A percentile compares a stretch with the other conserved stretches of the same genome.
Evolutionary conservation across 2,113 vertebrate species (phyloP).

Genomic region (Catagonus wagneri): DNA sequence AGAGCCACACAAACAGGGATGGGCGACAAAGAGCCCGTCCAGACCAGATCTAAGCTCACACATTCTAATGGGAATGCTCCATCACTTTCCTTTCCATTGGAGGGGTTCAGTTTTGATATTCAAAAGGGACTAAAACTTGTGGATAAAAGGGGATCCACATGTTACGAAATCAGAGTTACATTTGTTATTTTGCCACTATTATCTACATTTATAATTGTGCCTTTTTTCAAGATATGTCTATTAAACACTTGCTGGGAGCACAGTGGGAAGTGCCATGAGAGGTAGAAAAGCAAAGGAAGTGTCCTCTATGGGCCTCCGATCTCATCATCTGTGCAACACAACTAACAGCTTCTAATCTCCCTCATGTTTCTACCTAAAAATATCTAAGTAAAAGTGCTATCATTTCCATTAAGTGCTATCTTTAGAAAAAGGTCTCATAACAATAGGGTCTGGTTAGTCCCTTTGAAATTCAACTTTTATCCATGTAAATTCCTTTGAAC

Average conservation of each 20-base stretch:
- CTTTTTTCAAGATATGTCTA: neutral
- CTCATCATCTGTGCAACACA: neutral
- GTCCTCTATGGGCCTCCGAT: neutral
- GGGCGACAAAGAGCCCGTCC: slow-evolving; percentile 33
- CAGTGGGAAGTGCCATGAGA: neutral
- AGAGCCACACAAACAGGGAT: slow-evolving; percentile 31
- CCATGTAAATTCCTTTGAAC: slow-evolving; percentile 58
- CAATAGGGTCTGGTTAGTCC: neutral
- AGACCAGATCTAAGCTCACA: neutral
- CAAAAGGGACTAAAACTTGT: slow-evolving; percentile 35
- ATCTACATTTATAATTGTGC: neutral
- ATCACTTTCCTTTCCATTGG: neutral
- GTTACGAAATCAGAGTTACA: slow-evolving; percentile 1
- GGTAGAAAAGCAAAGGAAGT: neutral
- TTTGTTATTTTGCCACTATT: neutral
- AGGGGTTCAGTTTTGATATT: slow-evolving; percentile 31
- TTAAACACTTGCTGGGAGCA: neutral
- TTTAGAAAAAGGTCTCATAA: slow-evolving; percentile 11
- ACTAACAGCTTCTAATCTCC: slow-evolving; percentile 41
- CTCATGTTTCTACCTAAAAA: neutral
- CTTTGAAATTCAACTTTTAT: slow-evolving; percentile 64
- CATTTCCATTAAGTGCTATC: slow-evolving; percentile 18
- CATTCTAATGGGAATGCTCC: slow-evolving; percentile 1
- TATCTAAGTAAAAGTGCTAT: slow-evolving; percentile 15
- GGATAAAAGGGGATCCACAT: neutral